Percentiles rank a stretch among this genome's conserved stretches.
These are phyloP conservation scores for Drosophila asahinai DNA, from an alignment of 1,140 invertebrate genomes.

Conservation along the genomic window DNA sequence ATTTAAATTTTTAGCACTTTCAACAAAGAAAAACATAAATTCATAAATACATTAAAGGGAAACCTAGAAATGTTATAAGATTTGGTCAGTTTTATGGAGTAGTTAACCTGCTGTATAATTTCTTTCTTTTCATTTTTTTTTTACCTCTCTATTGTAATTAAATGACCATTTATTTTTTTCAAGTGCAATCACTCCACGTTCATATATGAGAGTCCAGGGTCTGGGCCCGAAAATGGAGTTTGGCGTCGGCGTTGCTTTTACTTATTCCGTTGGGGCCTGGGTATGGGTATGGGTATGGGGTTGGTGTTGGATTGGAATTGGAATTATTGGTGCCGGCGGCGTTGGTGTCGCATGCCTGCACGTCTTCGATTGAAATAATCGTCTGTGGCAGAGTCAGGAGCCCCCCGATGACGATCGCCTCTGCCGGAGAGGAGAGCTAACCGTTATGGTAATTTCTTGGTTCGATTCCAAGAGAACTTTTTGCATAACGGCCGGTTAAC, in stretches of 20 bases:
- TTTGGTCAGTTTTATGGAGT: no score
- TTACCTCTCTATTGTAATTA: not conserved
- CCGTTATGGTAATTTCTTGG: constrained; percentile 80
- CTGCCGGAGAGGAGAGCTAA: constrained; percentile 50
- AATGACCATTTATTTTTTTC: not conserved
- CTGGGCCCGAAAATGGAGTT: constrained; percentile 43
- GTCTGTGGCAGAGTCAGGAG: constrained; percentile 20
- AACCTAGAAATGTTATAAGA: no score
- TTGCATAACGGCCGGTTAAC: constrained; percentile 77
- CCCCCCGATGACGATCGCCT: constrained; percentile 14
- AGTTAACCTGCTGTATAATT: no score
- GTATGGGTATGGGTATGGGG: not conserved
- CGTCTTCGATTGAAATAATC: constrained; percentile 58
- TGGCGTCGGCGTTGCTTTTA: constrained; percentile 23
- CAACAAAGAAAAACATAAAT: no score
- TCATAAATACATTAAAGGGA: no score
- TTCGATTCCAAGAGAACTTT: constrained; percentile 75
- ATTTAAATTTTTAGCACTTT: no score
- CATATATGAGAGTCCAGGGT: constrained; percentile 26
- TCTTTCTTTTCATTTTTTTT: not conserved
- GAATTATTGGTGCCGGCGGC: constrained; percentile 39
- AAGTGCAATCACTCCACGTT: constrained; percentile 6
- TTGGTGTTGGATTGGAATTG: constrained; percentile 14
- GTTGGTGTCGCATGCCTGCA: constrained; percentile 71
- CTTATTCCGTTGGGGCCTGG: constrained; percentile 8